Percentiles rank a stretch among this genome's conserved stretches.
phyloP scores from a whole-genome alignment of 2,888 invertebrate species.

The Pollenia griseotomentosa region DNA sequence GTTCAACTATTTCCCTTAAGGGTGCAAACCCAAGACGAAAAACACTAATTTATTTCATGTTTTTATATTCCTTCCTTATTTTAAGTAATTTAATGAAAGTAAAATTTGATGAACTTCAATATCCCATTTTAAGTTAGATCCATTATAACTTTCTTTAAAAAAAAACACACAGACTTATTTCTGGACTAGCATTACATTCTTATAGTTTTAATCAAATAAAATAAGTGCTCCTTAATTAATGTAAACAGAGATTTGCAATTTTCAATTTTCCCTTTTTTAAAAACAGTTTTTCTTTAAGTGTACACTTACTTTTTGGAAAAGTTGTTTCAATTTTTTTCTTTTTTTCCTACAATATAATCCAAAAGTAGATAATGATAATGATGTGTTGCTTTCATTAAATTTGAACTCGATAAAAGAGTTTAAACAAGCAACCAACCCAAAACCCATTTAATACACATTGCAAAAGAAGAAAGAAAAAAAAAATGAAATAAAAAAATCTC shows the following conservation, averaged over 20 bases:
- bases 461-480: neutral
- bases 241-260: neutral
- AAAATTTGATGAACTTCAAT: too few relatives aligned
- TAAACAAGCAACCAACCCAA: conserved; percentile 1
- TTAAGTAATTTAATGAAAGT: too few relatives aligned
- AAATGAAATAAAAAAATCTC: neutral
- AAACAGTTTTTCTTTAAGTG: conserved; percentile 21
- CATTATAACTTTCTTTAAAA: too few relatives aligned
- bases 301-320: neutral
- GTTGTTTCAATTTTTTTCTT: conserved; percentile 11
- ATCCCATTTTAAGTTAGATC: too few relatives aligned
- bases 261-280: neutral
- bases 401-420: conserved; percentile 34
- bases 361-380: conserved; percentile 48
- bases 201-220: too few relatives aligned
- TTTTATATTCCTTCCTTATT: too few relatives aligned
- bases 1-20: too few relatives aligned
- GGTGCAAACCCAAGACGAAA: too few relatives aligned
- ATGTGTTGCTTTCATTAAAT: conserved; percentile 60
- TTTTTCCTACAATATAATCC: neutral
- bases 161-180: too few relatives aligned
- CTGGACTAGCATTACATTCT: too few relatives aligned
- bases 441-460: neutral
- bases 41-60: too few relatives aligned
- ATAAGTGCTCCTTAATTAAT: too few relatives aligned